Conservation (phyloP, 2,888 invertebrate genomes). For the Ophioninae sp. region DNA sequence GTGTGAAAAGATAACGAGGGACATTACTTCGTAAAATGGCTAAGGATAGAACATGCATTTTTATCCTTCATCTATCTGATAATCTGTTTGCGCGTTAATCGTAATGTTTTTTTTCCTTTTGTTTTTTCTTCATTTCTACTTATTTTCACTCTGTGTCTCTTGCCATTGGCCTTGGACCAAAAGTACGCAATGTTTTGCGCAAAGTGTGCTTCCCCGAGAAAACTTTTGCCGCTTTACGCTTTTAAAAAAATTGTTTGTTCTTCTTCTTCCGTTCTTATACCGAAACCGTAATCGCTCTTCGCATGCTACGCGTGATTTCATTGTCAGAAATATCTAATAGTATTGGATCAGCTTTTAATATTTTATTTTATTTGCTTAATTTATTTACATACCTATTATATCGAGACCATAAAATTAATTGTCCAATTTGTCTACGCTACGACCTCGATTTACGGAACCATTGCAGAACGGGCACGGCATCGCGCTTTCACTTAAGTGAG, state of each 20-base stretch:
- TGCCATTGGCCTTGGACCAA: conserved; percentile 32
- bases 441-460: conserved; percentile 38
- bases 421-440: conserved; percentile 64
- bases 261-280: conserved; percentile 25
- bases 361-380: conserved; percentile 67
- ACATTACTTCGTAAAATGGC: conserved; percentile 76
- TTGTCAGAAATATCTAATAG: conserved; percentile 78
- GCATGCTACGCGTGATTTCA: conserved; percentile 72
- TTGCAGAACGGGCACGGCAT: conserved; percentile 11
- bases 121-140: conserved; percentile 48
- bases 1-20: conserved; percentile 69
- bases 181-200: conserved; percentile 6
- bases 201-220: not conserved
- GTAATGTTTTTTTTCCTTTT: conserved; percentile 48
- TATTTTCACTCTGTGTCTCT: conserved; percentile 23
- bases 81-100: conserved; percentile 58
- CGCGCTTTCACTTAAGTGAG: not conserved
- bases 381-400: conserved; percentile 79
- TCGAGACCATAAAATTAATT: conserved; percentile 70
- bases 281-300: conserved; percentile 65
- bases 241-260: conserved; percentile 21
- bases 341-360: conserved; percentile 74
- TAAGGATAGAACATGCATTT: conserved; percentile 77
- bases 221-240: conserved; percentile 1
- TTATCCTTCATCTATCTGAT: conserved; percentile 65